Evolutionary conservation across 1,140 invertebrate genomes (phyloP), one percentile per base, ranked within the genome.

Genomic region (Tyrophagus putrescentiae): DNA sequence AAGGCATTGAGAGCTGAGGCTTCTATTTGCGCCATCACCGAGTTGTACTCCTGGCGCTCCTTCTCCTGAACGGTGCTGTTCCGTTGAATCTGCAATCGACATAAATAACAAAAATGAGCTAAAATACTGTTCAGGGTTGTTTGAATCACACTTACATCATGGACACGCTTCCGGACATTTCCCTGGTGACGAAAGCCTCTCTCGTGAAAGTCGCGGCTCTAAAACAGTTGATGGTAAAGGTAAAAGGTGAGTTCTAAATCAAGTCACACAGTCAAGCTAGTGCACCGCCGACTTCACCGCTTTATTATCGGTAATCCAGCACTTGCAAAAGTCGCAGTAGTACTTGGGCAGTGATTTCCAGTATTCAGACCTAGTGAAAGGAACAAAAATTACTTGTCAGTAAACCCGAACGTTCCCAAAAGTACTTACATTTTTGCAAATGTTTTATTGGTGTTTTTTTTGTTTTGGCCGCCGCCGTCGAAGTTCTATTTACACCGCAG

Each of bases 221-320:
- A 68, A 76, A 76, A 67, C 65, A 59, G 65, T 27, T 59, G 59
- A 63, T 39, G 63, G 16, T 25, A 60, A 44, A 41, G 25, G 52
- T 56, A 56, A 57, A 61, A 57, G 9, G 36, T 18, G 52, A 11
- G 1, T 61, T 57, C 25, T 41, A 11, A 58, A 50, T 52, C 5
- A 18, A 16, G 27, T 18, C 33, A n/a, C 21, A 59, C 41, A 25
- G 13, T 29, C 32, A 13, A 34, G 57, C 44, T 39, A 62, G 9
- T n/a, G 21, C 16, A 25, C 11, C n/a, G 41, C 36, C 62, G 59
- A 64, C 73, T 80, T 80, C 78, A 89, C 86, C 42, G 90, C 84
- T 79, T 90, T 93, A 72, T 97, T 98, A 73, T 96, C 92, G 56
- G 89, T 84, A 65, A 95, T 85, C 92, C 93, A 98, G 71, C 91